A percentile compares a stretch with the other conserved stretches of the same genome.
phyloP scores from a whole-genome alignment of 2,888 invertebrate genomes.

The Meganola albula region DNA sequence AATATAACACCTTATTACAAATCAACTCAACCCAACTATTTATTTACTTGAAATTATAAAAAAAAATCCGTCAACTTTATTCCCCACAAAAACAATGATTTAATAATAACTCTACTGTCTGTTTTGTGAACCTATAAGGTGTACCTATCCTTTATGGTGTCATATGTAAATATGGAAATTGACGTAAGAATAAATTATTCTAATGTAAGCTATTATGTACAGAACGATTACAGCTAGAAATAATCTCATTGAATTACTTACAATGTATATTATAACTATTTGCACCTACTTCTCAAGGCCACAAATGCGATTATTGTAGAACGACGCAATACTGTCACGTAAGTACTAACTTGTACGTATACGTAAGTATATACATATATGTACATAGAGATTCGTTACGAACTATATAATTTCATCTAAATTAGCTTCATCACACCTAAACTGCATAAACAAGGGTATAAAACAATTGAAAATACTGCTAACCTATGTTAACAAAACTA shows the following conservation, averaged over 20 bases:
- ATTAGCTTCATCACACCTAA: constrained; percentile 8
- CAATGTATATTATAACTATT: constrained; percentile 48
- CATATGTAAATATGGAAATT: constrained; percentile 48
- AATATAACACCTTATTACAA: constrained; percentile 32
- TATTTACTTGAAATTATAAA: constrained; percentile 22
- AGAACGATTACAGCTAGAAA: constrained; percentile 58
- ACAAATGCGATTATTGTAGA: constrained; percentile 34
- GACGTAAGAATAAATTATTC: constrained; percentile 50
- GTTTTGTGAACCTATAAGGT: constrained; percentile 26
- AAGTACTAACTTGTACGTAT: no score
- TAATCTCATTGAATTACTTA: constrained; percentile 75
- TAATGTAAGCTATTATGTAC: constrained; percentile 65
- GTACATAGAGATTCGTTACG: constrained; percentile 42
- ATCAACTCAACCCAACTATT: constrained; percentile 19
- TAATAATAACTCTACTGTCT: constrained; percentile 12
- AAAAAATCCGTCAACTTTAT: constrained; percentile 12
- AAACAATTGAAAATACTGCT: constrained; percentile 3
- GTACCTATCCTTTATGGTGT: constrained; percentile 31
- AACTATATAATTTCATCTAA: constrained; percentile 28
- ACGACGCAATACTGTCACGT: no score
- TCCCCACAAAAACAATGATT: constrained; percentile 8
- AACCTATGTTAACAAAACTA: constrained; percentile 7
- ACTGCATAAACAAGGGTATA: constrained; percentile 4
- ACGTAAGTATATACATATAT: constrained; percentile 5
- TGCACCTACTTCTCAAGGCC: constrained; percentile 54